Conservation (phyloP, 2,888 invertebrate species). For the Dryobota labecula region DNA sequence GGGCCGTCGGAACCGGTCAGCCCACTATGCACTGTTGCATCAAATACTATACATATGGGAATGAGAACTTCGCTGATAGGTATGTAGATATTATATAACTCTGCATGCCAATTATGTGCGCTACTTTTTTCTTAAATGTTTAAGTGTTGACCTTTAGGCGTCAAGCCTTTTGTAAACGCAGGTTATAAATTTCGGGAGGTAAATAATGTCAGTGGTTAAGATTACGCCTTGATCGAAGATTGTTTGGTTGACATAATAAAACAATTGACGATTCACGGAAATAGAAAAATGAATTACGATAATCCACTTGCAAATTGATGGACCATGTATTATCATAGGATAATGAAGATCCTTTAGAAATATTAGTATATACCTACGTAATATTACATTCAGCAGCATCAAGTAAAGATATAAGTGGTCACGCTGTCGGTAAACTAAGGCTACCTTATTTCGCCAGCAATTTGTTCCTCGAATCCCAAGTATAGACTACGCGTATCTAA, state of each 20-base stretch:
- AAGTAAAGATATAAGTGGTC: background rate
- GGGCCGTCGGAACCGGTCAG: conserved; percentile 83
- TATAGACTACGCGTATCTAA: conserved; percentile 33
- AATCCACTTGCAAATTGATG: background rate
- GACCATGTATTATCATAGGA: background rate
- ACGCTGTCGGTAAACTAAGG: background rate
- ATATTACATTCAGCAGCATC: background rate
- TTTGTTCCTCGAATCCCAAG: conserved; percentile 39
- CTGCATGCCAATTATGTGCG: conserved; percentile 60
- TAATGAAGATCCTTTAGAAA: background rate
- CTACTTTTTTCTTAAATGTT: conserved; percentile 40
- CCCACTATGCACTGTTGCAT: conserved; percentile 82
- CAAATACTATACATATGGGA: conserved; percentile 80
- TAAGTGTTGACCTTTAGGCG: conserved; percentile 37
- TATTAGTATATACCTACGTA: background rate
- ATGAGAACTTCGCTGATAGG: conserved; percentile 67
- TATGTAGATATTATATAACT: conserved; percentile 73
- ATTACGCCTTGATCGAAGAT: background rate
- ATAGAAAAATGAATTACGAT: background rate
- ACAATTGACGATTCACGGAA: background rate
- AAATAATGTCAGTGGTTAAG: background rate
- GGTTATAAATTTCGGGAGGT: background rate
- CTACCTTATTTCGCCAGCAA: conserved; percentile 30
- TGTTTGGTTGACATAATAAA: background rate
- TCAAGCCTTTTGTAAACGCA: background rate